These are phyloP conservation scores for Pao palembangensis DNA, from an alignment of 2,113 vertebrate species.

Conservation along the genomic window DNA sequence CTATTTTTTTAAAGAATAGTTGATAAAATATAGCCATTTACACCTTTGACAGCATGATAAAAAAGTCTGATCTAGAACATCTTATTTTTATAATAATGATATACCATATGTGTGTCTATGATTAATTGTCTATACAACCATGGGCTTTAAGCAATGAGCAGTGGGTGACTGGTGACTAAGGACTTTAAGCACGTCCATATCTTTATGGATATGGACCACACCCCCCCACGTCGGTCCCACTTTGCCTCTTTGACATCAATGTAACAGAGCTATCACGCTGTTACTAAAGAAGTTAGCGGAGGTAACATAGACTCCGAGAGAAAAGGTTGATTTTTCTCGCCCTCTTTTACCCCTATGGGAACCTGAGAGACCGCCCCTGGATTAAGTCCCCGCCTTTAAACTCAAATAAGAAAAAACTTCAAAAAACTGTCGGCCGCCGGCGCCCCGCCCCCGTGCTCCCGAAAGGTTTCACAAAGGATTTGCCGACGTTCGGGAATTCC, in stretches of 20 bases:
- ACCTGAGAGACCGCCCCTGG: slow-evolving; percentile 69
- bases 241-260: slow-evolving; percentile 45
- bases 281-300: slow-evolving; percentile 59
- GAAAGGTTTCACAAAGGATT: slow-evolving; percentile 75
- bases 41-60: background rate
- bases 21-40: background rate
- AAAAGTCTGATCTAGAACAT: too few species aligned
- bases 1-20: too few species aligned
- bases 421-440: slow-evolving; percentile 69
- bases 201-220: slow-evolving; percentile 31
- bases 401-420: slow-evolving; percentile 72
- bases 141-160: slow-evolving; percentile 9
- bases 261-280: slow-evolving; percentile 63
- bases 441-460: slow-evolving; percentile 71
- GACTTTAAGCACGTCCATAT: slow-evolving; percentile 44
- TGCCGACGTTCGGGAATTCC: slow-evolving; percentile 76
- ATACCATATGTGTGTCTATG: background rate
- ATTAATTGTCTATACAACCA: slow-evolving; percentile 10
- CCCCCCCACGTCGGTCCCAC: slow-evolving; percentile 52
- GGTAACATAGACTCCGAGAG: slow-evolving; percentile 46
- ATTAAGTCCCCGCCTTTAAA: slow-evolving; percentile 75
- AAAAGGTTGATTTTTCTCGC: slow-evolving; percentile 58
- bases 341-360: slow-evolving; percentile 69
- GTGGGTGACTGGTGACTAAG: slow-evolving; percentile 41
- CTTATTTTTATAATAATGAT: background rate